Evolutionary conservation across 2,797 vertebrate species (phyloP).

Genomic region (Spinus pinus): DNA sequence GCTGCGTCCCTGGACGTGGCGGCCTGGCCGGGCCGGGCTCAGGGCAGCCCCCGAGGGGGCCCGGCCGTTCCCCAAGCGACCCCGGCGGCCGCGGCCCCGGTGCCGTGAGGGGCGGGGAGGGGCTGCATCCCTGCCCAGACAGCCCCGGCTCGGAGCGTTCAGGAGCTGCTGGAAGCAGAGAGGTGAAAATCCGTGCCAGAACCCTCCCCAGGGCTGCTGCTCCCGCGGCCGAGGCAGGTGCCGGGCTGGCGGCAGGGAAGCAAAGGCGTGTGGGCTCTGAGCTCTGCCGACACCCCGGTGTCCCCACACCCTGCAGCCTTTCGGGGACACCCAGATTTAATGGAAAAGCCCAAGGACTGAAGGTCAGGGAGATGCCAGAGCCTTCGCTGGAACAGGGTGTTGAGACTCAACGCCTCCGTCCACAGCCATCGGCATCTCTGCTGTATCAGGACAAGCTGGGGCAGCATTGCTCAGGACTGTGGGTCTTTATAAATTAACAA

Average conservation of each 20-base stretch:
- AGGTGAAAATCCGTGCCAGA: background rate
- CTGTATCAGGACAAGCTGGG: constrained; percentile 3
- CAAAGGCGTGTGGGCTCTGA: background rate
- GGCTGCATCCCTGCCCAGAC: background rate
- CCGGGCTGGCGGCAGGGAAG: background rate
- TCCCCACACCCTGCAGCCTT: background rate
- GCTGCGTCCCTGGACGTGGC: background rate
- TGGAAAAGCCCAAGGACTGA: background rate
- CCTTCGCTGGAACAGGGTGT: background rate
- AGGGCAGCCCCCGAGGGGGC: background rate
- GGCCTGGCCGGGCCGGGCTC: background rate
- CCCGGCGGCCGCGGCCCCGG: background rate
- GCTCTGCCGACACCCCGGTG: background rate
- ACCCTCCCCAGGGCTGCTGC: background rate
- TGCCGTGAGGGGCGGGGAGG: background rate
- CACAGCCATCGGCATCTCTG: background rate
- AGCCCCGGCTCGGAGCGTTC: background rate
- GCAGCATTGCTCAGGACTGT: background rate
- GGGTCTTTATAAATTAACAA: constrained; percentile 48
- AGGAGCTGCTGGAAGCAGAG: background rate
- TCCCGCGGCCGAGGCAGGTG: background rate
- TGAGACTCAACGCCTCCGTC: background rate
- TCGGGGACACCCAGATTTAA: background rate
- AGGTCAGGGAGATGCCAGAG: background rate
- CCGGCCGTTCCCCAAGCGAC: background rate